Evolutionary conservation across 2,888 invertebrate species (phyloP).

Genomic region (Chrysotoxum bicinctum): DNA sequence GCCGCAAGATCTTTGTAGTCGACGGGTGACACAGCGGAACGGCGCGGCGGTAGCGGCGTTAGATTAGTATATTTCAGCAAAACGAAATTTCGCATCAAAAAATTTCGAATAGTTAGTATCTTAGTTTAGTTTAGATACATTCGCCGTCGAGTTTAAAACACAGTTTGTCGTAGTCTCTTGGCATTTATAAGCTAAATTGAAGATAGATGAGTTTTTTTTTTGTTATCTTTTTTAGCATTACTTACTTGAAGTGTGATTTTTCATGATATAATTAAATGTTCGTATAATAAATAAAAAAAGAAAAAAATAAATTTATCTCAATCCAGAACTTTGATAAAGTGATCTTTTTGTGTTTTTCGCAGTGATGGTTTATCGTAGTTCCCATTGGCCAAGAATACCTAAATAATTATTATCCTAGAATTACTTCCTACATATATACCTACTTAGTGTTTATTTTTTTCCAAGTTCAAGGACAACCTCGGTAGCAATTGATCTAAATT

Average conservation of each 20-base stretch:
- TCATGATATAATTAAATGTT: slow-evolving; percentile 37
- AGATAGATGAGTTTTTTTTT: slow-evolving; percentile 6
- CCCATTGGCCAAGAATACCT: background rate
- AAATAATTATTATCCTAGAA: background rate
- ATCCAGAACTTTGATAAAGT: slow-evolving; percentile 28
- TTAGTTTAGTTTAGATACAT: slow-evolving; percentile 69
- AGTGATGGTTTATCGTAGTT: slow-evolving; percentile 18
- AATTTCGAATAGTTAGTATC: slow-evolving; percentile 64
- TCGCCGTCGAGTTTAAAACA: slow-evolving; percentile 70
- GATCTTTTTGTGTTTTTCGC: slow-evolving; percentile 37
- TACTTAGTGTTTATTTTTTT: background rate
- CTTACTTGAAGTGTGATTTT: slow-evolving; percentile 25
- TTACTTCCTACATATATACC: background rate
- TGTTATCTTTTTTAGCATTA: slow-evolving; percentile 22
- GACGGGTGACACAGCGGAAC: too few species aligned
- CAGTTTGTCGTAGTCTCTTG: slow-evolving; percentile 32
- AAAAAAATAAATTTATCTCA: background rate
- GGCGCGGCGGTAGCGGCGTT: background rate
- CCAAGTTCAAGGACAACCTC: slow-evolving; percentile 67
- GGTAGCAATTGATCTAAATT: slow-evolving; percentile 66
- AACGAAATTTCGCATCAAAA: slow-evolving; percentile 50
- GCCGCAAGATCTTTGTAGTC: slow-evolving; percentile 33
- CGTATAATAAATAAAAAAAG: slow-evolving; percentile 28
- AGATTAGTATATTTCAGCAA: slow-evolving; percentile 44
- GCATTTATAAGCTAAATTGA: slow-evolving; percentile 4